Conservation (phyloP, 2,888 invertebrate genomes). For the Autographa pulchrina region DNA sequence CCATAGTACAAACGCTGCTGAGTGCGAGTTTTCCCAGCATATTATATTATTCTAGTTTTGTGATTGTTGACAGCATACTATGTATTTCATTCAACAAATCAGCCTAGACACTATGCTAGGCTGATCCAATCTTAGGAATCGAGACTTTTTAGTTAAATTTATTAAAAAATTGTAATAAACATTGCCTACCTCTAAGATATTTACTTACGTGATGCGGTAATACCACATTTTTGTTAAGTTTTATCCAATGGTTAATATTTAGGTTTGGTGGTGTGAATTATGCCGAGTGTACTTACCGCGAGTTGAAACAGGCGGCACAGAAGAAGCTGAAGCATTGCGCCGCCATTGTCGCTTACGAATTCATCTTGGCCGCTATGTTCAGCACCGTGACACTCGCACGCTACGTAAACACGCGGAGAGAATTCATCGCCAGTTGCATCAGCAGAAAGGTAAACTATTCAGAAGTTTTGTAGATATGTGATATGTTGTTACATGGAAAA, state of each 20-base stretch:
- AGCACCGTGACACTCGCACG: constrained; percentile 93
- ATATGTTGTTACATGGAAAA: not conserved
- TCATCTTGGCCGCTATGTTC: constrained; percentile 94
- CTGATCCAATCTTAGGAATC: too few relatives aligned
- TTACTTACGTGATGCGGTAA: too few relatives aligned
- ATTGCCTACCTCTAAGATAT: too few relatives aligned
- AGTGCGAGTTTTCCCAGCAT: too few relatives aligned
- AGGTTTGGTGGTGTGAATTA: constrained; percentile 93
- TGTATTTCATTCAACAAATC: too few relatives aligned
- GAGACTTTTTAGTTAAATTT: too few relatives aligned
- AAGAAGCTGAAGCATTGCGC: constrained; percentile 90
- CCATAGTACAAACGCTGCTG: too few relatives aligned
- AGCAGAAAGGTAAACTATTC: constrained; percentile 75
- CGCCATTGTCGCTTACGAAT: constrained; percentile 93
- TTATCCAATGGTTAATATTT: not conserved
- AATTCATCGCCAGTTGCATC: constrained; percentile 90
- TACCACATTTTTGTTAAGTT: too few relatives aligned
- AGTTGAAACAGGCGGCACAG: constrained; percentile 79
- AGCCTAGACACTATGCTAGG: too few relatives aligned
- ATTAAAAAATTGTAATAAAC: too few relatives aligned
- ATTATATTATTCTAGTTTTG: too few relatives aligned
- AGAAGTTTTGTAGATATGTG: not conserved
- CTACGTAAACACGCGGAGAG: constrained; percentile 92
- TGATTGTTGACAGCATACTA: too few relatives aligned
- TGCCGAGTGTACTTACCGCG: constrained; percentile 93